Conservation (phyloP, 2,797 vertebrate species). For the Helarctos malayanus region DNA sequence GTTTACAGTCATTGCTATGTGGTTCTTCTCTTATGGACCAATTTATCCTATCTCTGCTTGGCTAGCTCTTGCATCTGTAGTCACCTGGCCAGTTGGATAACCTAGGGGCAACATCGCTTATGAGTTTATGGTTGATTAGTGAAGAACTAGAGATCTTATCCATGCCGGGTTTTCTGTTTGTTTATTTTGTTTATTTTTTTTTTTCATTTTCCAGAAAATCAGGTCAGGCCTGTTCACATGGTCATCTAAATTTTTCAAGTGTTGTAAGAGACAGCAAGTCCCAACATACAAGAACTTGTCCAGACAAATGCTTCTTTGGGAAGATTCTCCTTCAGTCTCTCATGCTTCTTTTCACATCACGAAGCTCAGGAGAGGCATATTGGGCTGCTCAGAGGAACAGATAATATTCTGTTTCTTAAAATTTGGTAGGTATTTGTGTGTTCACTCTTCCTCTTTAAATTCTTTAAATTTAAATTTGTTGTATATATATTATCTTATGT, state of each 20-base stretch:
- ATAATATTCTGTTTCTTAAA: background rate
- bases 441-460: background rate
- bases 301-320: background rate
- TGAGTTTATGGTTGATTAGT: background rate
- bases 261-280: background rate
- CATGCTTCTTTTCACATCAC: background rate
- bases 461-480: background rate
- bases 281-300: background rate
- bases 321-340: background rate
- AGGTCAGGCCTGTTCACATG: background rate
- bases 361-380: background rate
- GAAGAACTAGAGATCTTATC: background rate
- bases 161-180: no score
- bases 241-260: background rate
- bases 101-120: background rate
- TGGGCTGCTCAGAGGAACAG: background rate
- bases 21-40: background rate
- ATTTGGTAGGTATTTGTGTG: background rate
- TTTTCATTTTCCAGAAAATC: background rate
- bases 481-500: background rate
- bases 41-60: background rate
- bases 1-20: background rate
- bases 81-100: background rate
- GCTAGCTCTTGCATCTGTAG: background rate
- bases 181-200: background rate